Percentiles rank a stretch among this genome's conserved stretches.
phyloP scores from a whole-genome alignment of 2,113 vertebrate genomes.

The Thalassoma bifasciatum region DNA sequence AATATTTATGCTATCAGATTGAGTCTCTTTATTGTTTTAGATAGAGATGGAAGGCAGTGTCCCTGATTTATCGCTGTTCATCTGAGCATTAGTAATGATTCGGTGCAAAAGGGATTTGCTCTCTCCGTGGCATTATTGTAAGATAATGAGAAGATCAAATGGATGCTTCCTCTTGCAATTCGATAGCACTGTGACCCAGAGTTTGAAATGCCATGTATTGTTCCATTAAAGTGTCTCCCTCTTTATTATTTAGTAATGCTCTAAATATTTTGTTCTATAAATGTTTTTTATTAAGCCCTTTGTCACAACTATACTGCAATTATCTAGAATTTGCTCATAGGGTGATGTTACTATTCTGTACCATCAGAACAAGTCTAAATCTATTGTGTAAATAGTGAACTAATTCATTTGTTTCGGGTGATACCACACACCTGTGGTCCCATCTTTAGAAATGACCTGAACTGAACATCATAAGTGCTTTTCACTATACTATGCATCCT shows the following conservation, averaged over 20 bases:
- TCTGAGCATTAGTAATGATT: slow-evolving; percentile 38
- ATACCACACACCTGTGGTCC: too few relatives aligned
- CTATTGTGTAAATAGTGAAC: not conserved
- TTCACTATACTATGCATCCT: too few relatives aligned
- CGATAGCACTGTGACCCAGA: slow-evolving; percentile 10
- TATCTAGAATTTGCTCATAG: slow-evolving; percentile 13
- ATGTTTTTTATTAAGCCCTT: slow-evolving; percentile 9
- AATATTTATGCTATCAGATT: slow-evolving; percentile 14
- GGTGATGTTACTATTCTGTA: not conserved
- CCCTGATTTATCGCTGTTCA: slow-evolving; percentile 11
- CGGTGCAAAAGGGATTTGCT: slow-evolving; percentile 33
- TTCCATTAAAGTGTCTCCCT: slow-evolving; percentile 18
- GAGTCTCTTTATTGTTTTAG: slow-evolving; percentile 13
- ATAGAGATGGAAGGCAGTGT: slow-evolving; percentile 6
- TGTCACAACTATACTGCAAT: slow-evolving; percentile 22
- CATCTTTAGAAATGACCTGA: too few relatives aligned
- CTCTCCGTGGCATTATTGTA: slow-evolving; percentile 32
- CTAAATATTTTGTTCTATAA: slow-evolving; percentile 29
- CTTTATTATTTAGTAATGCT: slow-evolving; percentile 18
- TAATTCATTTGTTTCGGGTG: too few relatives aligned
- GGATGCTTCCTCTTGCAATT: slow-evolving; percentile 39
- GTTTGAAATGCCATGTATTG: slow-evolving; percentile 25
- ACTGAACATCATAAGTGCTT: too few relatives aligned
- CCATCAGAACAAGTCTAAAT: not conserved
- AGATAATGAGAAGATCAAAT: slow-evolving; percentile 57